These are phyloP conservation scores for Acrobasis consociella DNA, from an alignment of 2,888 invertebrate genomes.

Conservation along the genomic window DNA sequence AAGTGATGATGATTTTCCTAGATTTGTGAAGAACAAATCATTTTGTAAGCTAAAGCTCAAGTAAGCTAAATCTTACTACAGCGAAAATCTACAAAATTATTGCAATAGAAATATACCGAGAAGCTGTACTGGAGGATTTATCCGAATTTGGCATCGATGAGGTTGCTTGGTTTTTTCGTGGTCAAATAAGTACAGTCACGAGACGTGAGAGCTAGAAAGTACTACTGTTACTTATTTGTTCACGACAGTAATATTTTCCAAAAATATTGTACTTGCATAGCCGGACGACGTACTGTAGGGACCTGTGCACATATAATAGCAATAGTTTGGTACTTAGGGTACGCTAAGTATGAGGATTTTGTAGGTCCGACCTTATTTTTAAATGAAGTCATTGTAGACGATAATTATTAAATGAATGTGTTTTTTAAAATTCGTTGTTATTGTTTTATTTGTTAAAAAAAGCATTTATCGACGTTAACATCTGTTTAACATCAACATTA, in stretches of 20 bases:
- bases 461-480: not conserved
- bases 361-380: conserved; percentile 11
- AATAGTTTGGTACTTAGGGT: conserved; percentile 15
- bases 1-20: conserved; percentile 28
- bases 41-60: conserved; percentile 27
- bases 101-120: conserved; percentile 22
- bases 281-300: not conserved
- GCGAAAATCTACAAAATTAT: conserved; percentile 26
- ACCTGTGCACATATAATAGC: conserved; percentile 5
- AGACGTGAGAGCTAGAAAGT: conserved; percentile 21
- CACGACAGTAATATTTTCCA: conserved; percentile 3
- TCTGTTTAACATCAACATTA: conserved; percentile 1
- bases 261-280: not conserved
- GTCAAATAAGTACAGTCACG: conserved; percentile 23
- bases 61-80: conserved; percentile 26
- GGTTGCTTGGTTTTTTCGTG: conserved; percentile 18
- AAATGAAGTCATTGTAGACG: conserved; percentile 17
- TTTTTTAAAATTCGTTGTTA: not conserved
- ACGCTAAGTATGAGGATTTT: not conserved
- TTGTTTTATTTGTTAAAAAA: not conserved
- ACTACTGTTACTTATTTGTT: conserved; percentile 23
- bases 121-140: conserved; percentile 11
- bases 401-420: not conserved
- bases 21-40: conserved; percentile 27
- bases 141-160: conserved; percentile 4